A percentile compares a stretch with the other conserved stretches of the same genome.
Evolutionary conservation across 1,140 invertebrate genomes (phyloP).

Genomic region (Anoplophora glabripennis): DNA sequence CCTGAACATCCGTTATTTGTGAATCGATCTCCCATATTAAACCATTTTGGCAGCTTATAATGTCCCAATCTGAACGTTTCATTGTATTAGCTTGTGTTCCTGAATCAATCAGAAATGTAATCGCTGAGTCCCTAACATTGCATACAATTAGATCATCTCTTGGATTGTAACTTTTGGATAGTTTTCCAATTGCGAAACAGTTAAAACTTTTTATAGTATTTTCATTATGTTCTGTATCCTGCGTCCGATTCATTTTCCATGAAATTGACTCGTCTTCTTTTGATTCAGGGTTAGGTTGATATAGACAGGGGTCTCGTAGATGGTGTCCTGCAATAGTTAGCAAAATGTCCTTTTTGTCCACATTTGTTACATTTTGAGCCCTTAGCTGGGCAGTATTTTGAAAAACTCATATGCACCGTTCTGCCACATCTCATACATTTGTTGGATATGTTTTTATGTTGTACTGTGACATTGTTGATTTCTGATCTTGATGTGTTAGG

Average conservation of each 20-base stretch:
- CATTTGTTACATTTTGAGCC: neutral
- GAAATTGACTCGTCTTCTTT: neutral
- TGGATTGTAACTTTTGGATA: too few relatives aligned
- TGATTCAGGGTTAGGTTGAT: neutral
- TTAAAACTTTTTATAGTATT: neutral
- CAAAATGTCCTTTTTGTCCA: neutral
- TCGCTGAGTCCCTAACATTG: too few relatives aligned
- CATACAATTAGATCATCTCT: too few relatives aligned
- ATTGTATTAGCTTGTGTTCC: neutral
- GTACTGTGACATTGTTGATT: too few relatives aligned
- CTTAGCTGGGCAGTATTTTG: neutral
- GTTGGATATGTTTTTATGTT: too few relatives aligned
- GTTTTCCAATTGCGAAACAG: neutral
- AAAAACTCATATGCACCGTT: too few relatives aligned
- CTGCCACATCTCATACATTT: too few relatives aligned
- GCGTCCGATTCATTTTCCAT: neutral
- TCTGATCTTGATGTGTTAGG: neutral
- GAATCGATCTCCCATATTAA: slow-evolving; percentile 10
- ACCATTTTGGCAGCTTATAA: neutral
- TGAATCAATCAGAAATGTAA: neutral
- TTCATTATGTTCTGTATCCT: neutral
- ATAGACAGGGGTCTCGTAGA: neutral
- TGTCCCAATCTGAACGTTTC: slow-evolving; percentile 1
- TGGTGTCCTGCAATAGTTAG: neutral
- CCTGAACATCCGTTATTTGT: neutral